Conservation (phyloP, 2,888 invertebrate genomes). For the Platycheirus rosarum region DNA sequence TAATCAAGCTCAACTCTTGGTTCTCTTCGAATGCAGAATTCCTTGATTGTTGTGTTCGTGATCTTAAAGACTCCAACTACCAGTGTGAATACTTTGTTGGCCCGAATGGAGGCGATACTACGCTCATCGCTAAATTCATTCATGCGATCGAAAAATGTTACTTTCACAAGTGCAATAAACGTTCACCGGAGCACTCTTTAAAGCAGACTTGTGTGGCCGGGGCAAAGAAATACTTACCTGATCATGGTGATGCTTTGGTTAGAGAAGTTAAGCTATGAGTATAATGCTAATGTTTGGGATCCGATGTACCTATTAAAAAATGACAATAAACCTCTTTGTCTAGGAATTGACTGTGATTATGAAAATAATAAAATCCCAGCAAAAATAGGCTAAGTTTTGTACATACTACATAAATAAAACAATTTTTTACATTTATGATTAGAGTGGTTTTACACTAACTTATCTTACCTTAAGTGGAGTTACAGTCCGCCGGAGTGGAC, state of each 20-base stretch:
- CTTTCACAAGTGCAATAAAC: constrained; percentile 83
- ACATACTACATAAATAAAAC: too few species aligned
- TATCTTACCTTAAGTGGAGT: too few species aligned
- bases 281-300: constrained; percentile 25
- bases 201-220: constrained; percentile 86
- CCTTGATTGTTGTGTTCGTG: constrained; percentile 89
- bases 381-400: too few species aligned
- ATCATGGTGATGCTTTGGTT: constrained; percentile 80
- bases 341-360: too few species aligned
- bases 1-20: constrained; percentile 85
- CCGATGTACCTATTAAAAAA: constrained; percentile 55
- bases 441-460: too few species aligned
- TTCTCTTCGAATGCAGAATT: constrained; percentile 89
- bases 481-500: too few species aligned
- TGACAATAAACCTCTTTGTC: constrained; percentile 11
- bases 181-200: constrained; percentile 83
- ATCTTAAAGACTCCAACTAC: constrained; percentile 84
- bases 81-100: constrained; percentile 89
- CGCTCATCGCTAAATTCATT: constrained; percentile 87
- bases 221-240: constrained; percentile 79
- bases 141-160: constrained; percentile 86
- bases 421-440: too few species aligned
- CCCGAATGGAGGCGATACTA: constrained; percentile 90
- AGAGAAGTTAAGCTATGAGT: constrained; percentile 78
- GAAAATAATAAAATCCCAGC: too few species aligned